These are phyloP conservation scores for Stomorhina lunata DNA, from an alignment of 2,888 invertebrate species.

Conservation along the genomic window DNA sequence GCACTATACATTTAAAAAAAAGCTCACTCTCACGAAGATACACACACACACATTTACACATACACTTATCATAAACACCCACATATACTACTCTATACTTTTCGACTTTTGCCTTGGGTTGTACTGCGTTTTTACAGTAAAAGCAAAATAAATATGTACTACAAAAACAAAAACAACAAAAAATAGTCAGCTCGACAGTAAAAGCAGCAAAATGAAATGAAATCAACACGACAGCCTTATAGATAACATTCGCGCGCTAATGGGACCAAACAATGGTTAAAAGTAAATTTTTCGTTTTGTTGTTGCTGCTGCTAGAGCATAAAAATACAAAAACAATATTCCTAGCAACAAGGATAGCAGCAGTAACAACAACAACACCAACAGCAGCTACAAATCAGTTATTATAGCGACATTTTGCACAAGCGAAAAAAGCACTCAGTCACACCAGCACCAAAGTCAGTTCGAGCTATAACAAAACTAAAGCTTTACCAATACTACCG, in stretches of 20 bases:
- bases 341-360: neutral
- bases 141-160: too few relatives aligned
- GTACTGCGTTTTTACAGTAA: too few relatives aligned
- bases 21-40: constrained; percentile 68
- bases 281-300: constrained; percentile 64
- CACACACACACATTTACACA: constrained; percentile 69
- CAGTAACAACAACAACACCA: neutral
- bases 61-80: too few relatives aligned
- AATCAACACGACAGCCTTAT: constrained; percentile 73
- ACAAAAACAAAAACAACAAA: neutral
- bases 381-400: neutral
- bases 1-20: constrained; percentile 40
- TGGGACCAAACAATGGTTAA: constrained; percentile 78
- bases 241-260: constrained; percentile 78
- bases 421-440: constrained; percentile 20
- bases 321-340: constrained; percentile 36
- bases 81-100: neutral
- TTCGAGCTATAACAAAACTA: neutral
- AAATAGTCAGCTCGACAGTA: constrained; percentile 19
- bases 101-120: neutral
- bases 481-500: neutral
- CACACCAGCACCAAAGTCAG: neutral
- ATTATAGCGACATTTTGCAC: constrained; percentile 41
- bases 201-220: constrained; percentile 62
- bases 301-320: constrained; percentile 18